A percentile compares a stretch with the other conserved stretches of the same genome.
Conservation (phyloP, 2,888 invertebrate species). For the Abrostola tripartita region DNA sequence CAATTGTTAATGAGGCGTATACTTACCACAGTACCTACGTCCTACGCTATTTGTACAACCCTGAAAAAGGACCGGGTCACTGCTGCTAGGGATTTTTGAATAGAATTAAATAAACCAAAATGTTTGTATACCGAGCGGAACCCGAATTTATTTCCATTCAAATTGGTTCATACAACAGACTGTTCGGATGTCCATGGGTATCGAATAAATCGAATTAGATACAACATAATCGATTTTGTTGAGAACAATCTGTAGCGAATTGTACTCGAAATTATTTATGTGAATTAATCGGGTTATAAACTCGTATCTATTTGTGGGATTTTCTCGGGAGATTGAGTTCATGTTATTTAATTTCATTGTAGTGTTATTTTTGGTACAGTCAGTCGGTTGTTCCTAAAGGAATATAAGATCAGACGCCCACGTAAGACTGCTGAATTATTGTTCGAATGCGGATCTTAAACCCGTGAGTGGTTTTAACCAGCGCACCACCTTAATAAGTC, state of each 20-base stretch:
- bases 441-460: too few relatives aligned
- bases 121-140: slow-evolving; percentile 12
- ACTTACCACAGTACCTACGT: slow-evolving; percentile 10
- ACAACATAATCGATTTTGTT: slow-evolving; percentile 10
- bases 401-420: too few relatives aligned
- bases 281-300: background rate
- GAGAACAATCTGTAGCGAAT: background rate
- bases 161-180: slow-evolving; percentile 23
- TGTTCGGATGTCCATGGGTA: background rate
- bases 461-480: too few relatives aligned
- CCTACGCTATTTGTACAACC: slow-evolving; percentile 15
- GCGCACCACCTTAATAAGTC: too few relatives aligned
- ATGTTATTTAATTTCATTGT: background rate
- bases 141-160: slow-evolving; percentile 35
- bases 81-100: slow-evolving; percentile 13
- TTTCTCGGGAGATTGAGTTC: background rate
- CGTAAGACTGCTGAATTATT: too few relatives aligned
- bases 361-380: too few relatives aligned
- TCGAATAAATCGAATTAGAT: slow-evolving; percentile 13
- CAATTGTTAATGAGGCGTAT: slow-evolving; percentile 10
- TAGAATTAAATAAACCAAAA: slow-evolving; percentile 39
- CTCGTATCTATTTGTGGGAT: background rate
- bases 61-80: slow-evolving; percentile 2
- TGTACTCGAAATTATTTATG: background rate
- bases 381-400: too few relatives aligned